Percentiles rank a stretch among this genome's conserved stretches.
These are phyloP conservation scores for Spinus pinus DNA, from an alignment of 2,797 vertebrate genomes.

Conservation along the genomic window DNA sequence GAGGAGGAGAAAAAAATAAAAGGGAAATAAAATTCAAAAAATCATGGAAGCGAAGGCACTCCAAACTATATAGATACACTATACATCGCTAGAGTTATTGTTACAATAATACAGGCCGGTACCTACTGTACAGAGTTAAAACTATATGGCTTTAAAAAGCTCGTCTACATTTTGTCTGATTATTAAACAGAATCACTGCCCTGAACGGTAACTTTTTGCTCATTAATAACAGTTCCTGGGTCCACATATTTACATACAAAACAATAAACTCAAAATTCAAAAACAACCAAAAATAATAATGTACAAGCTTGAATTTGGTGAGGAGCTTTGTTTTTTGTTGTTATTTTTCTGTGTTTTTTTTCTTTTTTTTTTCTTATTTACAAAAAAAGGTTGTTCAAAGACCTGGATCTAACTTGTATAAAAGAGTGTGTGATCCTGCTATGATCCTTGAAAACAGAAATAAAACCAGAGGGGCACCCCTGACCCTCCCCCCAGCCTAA, in stretches of 20 bases:
- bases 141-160: constrained; percentile 99
- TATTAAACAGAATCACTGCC: constrained; percentile 91
- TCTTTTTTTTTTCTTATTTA: constrained; percentile 57
- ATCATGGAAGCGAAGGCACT: constrained; percentile 99
- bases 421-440: constrained; percentile 75
- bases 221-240: constrained; percentile 96
- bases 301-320: constrained; percentile 95
- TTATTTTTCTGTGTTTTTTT: background rate
- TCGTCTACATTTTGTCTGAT: constrained; percentile 91
- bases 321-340: constrained; percentile 79
- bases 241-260: constrained; percentile 97
- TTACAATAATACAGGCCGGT: constrained; percentile 97
- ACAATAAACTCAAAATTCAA: constrained; percentile 81
- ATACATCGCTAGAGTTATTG: constrained; percentile 98
- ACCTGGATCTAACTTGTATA: constrained; percentile 78
- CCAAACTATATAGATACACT: constrained; percentile 99
- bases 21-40: constrained; percentile 77
- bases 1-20: background rate
- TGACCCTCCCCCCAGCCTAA: constrained; percentile 45
- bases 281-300: constrained; percentile 81
- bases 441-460: constrained; percentile 67
- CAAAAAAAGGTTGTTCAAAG: constrained; percentile 75
- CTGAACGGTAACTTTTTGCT: constrained; percentile 95
- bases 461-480: constrained; percentile 49
- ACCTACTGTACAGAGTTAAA: constrained; percentile 98